Conservation (phyloP, 1,140 invertebrate species). For the Cherax destructor region DNA sequence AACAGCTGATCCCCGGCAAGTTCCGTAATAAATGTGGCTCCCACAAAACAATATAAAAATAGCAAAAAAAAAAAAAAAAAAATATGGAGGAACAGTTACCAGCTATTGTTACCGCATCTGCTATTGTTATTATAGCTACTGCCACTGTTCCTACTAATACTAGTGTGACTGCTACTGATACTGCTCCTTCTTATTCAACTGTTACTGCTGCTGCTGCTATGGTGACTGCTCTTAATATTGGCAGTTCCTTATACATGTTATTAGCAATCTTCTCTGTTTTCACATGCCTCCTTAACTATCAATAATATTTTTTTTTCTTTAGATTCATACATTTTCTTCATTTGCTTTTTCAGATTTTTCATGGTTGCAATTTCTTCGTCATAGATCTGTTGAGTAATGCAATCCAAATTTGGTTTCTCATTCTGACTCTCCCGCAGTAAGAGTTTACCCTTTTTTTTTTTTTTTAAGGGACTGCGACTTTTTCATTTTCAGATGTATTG, state of each 20-base stretch:
- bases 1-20: too few relatives aligned
- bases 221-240: not conserved
- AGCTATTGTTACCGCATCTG: not conserved
- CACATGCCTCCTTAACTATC: not conserved
- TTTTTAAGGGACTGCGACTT: too few relatives aligned
- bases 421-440: too few relatives aligned
- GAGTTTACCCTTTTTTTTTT: too few relatives aligned
- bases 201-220: not conserved
- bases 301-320: not conserved
- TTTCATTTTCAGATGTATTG: too few relatives aligned
- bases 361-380: not conserved
- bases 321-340: not conserved
- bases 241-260: too few relatives aligned
- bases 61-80: too few relatives aligned
- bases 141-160: not conserved
- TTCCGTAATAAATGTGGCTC: too few relatives aligned
- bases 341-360: not conserved
- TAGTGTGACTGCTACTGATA: not conserved
- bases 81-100: too few relatives aligned
- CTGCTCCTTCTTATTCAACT: not conserved
- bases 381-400: too few relatives aligned
- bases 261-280: not conserved
- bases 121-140: not conserved
- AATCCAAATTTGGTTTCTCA: too few relatives aligned
- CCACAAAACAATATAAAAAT: too few relatives aligned